Evolutionary conservation across 2,888 invertebrate species (phyloP), one percentile per base, ranked within the genome.

Genomic region (Phalera bucephala): DNA sequence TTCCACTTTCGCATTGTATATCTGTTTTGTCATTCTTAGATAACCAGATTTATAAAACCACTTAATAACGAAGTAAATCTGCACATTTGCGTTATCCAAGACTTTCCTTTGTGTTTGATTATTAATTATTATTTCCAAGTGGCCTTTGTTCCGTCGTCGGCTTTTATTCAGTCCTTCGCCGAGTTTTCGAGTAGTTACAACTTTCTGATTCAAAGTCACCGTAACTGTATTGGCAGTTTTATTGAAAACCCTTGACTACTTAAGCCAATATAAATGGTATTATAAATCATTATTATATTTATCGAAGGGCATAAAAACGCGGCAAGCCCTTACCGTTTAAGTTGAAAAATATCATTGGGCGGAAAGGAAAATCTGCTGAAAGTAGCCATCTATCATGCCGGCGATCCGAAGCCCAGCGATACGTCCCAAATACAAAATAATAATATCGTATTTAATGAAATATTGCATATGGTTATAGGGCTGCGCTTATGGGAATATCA

Each of bases 281-380:
- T 64, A 78, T 80, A 78, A 78, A 80, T 80, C 79, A 75, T 74
- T 72, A 66, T 68, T 63, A 65, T 73, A 75, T 67, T 72, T 72
- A 67, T 69, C 66, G 59, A 59, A 59, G 60, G 63, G 64, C 53
- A 67, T 67, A 65, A 67, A 77, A 73, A 72, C 57, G 59, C 50
- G 59, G 64, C 66, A 69, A 63, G 60, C 71, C 72, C 79, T 81
- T 77, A 80, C 76, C 81, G 76, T 75, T 79, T 70, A 74, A 75
- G 70, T 80, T 81, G 81, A 84, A 83, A 81, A 82, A 80, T 81
- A 78, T 75, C 70, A 70, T 75, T 59, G 67, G 64, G 64, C 63
- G 73, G 64, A 72, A 74, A 75, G 69, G 72, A 66, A 73, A 78
- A 80, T 79, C 78, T 74, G 72, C 67, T 69, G 69, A 60, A 71